Conservation (phyloP, 2,113 vertebrate genomes). For the Nestor notabilis region DNA sequence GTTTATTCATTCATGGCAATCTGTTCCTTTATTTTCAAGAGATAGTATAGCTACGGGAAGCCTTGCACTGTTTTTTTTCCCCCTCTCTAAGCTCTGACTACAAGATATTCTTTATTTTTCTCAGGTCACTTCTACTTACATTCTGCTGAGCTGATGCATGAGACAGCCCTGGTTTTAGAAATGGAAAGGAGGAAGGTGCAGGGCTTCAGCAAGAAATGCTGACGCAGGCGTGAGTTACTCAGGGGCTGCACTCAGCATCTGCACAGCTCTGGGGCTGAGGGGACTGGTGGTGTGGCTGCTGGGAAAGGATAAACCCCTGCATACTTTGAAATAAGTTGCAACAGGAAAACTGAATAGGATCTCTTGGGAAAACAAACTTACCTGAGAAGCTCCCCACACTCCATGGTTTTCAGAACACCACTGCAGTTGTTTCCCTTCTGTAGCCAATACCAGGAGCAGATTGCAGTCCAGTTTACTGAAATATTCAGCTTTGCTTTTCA, state of each 20-base stretch:
- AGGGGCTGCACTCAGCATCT: not conserved
- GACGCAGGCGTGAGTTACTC: not conserved
- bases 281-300: rapidly evolving
- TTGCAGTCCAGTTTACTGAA: not conserved
- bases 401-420: not conserved
- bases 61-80: not conserved
- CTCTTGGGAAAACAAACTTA: not conserved
- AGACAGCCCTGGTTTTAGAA: not conserved
- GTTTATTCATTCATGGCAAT: conserved; percentile 58
- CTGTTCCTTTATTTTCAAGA: conserved; percentile 55
- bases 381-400: rapidly evolving
- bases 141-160: not conserved
- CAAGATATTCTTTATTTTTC: not conserved
- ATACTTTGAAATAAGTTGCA: not conserved
- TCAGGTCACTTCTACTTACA: not conserved
- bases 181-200: not conserved
- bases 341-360: not conserved
- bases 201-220: not conserved
- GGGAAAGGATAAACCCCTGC: too few relatives aligned
- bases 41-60: not conserved
- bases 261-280: not conserved
- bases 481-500: not conserved
- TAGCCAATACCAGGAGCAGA: not conserved
- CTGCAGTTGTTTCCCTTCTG: rapidly evolving
- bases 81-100: not conserved